Conservation (phyloP, 2,113 vertebrate genomes). For the Ellobius talpinus region DNA sequence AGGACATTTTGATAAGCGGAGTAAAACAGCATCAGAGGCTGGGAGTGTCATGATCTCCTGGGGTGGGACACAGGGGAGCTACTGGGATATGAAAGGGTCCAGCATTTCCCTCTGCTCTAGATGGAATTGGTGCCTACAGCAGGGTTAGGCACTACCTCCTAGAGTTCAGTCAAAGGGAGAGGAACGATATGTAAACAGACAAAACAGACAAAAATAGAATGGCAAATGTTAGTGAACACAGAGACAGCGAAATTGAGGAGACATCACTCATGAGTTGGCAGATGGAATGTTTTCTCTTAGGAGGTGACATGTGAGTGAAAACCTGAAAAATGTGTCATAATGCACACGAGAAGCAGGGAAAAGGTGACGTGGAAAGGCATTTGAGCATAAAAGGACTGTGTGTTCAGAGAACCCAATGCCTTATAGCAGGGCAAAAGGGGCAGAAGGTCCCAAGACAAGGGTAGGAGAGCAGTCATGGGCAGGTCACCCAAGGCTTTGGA, state of each 20-base stretch:
- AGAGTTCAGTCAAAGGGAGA: neutral
- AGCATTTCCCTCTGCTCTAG: neutral
- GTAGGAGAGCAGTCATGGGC: neutral
- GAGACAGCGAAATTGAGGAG: neutral
- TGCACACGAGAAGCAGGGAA: neutral
- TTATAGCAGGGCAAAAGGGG: neutral
- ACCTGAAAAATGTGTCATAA: neutral
- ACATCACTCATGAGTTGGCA: neutral
- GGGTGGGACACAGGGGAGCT: neutral
- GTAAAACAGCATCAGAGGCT: neutral
- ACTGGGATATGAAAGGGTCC: neutral
- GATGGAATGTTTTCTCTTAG: neutral
- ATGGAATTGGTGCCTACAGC: neutral
- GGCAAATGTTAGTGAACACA: neutral
- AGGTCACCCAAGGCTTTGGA: neutral
- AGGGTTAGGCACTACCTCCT: neutral
- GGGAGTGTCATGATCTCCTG: neutral
- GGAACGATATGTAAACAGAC: neutral
- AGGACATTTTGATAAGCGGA: neutral
- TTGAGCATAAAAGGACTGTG: neutral
- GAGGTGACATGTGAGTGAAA: neutral
- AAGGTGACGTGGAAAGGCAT: neutral
- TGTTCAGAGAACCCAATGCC: neutral
- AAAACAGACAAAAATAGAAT: neutral
- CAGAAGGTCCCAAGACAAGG: neutral